phyloP scores from a whole-genome alignment of 2,888 invertebrate genomes.

The Tetheella fluctuosa region DNA sequence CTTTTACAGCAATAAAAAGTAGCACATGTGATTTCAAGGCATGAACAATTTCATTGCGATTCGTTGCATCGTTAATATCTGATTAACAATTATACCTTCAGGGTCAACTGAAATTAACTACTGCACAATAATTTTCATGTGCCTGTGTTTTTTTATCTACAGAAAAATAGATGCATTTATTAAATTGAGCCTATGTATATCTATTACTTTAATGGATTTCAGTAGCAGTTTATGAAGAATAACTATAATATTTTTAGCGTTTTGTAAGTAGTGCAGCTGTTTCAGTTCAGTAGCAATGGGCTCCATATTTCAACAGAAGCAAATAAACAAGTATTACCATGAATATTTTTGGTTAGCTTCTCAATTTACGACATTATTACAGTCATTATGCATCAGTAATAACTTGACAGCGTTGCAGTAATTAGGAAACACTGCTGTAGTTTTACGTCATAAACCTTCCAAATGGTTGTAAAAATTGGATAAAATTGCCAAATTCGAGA shows the following conservation, averaged over 20 bases:
- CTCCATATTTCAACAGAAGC: no score
- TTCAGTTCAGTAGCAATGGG: no score
- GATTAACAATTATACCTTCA: conserved; percentile 4
- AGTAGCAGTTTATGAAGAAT: no score
- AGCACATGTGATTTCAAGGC: conserved; percentile 5
- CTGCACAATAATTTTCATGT: neutral
- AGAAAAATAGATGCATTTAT: neutral
- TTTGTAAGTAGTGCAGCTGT: no score
- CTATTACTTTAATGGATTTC: no score
- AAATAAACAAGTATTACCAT: neutral
- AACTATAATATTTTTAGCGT: no score
- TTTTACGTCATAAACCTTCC: neutral
- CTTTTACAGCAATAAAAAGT: conserved; percentile 1
- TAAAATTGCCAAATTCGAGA: neutral
- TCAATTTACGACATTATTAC: neutral
- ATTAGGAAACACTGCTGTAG: neutral
- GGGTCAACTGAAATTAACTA: neutral
- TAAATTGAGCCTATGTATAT: no score
- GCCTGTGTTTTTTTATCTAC: neutral
- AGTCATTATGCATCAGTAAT: neutral
- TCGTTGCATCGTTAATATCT: conserved; percentile 6
- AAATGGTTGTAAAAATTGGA: neutral
- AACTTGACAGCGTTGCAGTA: neutral
- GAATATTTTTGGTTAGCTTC: neutral
- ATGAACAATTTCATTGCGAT: neutral